A percentile compares a stretch with the other conserved stretches of the same genome.
Evolutionary conservation across 92 coral and sea anemone species (phyloP).

Genomic region (Porites lobata): DNA sequence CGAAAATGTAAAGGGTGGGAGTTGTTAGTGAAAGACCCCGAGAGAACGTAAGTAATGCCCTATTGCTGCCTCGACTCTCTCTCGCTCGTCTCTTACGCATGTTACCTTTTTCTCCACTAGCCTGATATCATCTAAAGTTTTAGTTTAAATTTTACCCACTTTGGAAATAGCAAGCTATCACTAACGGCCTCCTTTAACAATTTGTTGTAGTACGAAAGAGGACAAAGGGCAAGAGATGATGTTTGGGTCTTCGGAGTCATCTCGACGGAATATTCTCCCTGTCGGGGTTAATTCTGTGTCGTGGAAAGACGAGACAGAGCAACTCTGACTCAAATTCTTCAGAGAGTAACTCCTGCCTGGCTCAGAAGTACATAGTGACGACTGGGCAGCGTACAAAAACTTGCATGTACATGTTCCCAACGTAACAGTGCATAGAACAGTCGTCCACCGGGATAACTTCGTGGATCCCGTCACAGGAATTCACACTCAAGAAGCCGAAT

Average conservation of each 20-base stretch:
- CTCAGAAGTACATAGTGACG: slow-evolving; percentile 20
- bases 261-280: slow-evolving; percentile 12
- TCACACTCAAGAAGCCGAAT: slow-evolving; percentile 26
- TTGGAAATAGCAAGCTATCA: not conserved
- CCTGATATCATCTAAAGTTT: not conserved
- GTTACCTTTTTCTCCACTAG: slow-evolving; percentile 9
- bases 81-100: slow-evolving; percentile 10
- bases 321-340: slow-evolving; percentile 19
- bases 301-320: slow-evolving; percentile 1
- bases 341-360: slow-evolving; percentile 25
- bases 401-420: not conserved
- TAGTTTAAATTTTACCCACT: not conserved
- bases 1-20: slow-evolving; percentile 1
- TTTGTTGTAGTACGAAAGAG: slow-evolving; percentile 14
- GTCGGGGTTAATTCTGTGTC: slow-evolving; percentile 12
- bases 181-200: not conserved
- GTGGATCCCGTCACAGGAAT: slow-evolving; percentile 15
- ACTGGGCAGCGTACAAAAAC: slow-evolving; percentile 8
- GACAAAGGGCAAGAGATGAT: slow-evolving; percentile 26
- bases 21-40: slow-evolving; percentile 14
- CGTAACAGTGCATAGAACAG: slow-evolving; percentile 2
- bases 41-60: slow-evolving; percentile 12
- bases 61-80: slow-evolving; percentile 6
- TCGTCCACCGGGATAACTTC: slow-evolving; percentile 20
- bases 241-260: slow-evolving; percentile 25